These are phyloP conservation scores for Stegostoma tigrinum DNA, from an alignment of 2,113 vertebrate species.

Conservation along the genomic window DNA sequence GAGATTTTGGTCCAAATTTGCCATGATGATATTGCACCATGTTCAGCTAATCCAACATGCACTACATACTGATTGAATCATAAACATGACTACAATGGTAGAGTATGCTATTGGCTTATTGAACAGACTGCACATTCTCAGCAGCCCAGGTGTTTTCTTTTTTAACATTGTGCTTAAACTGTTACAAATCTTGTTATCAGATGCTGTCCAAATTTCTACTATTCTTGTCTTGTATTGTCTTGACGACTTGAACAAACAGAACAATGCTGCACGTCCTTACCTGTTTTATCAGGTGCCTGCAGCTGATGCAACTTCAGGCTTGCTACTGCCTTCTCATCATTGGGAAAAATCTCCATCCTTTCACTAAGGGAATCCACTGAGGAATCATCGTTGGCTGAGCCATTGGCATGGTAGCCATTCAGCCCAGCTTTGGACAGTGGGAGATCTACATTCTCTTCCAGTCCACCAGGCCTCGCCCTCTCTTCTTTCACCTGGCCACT, in stretches of 20 bases:
- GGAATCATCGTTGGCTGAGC: constrained; percentile 50
- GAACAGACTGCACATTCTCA: background rate
- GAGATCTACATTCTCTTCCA: constrained; percentile 46
- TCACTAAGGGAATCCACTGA: constrained; percentile 46
- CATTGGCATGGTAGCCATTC: constrained; percentile 42
- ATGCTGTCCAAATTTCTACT: background rate
- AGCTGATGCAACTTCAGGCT: constrained; percentile 40
- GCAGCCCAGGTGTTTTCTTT: background rate
- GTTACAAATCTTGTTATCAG: background rate
- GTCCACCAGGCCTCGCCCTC: constrained; percentile 49
- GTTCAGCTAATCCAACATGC: background rate
- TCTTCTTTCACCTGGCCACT: constrained; percentile 52
- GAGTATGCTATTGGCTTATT: background rate
- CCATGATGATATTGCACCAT: background rate
- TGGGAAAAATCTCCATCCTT: constrained; percentile 44
- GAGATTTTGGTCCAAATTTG: background rate
- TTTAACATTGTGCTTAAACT: background rate
- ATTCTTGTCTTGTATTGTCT: background rate
- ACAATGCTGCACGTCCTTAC: constrained; percentile 46
- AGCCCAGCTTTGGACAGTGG: constrained; percentile 38
- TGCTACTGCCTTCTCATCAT: constrained; percentile 46
- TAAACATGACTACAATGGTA: background rate
- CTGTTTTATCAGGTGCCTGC: constrained; percentile 45
- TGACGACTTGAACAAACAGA: background rate
- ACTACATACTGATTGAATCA: background rate